Conservation (phyloP, 2,888 invertebrate genomes). For the Brachyopa scutellaris region DNA sequence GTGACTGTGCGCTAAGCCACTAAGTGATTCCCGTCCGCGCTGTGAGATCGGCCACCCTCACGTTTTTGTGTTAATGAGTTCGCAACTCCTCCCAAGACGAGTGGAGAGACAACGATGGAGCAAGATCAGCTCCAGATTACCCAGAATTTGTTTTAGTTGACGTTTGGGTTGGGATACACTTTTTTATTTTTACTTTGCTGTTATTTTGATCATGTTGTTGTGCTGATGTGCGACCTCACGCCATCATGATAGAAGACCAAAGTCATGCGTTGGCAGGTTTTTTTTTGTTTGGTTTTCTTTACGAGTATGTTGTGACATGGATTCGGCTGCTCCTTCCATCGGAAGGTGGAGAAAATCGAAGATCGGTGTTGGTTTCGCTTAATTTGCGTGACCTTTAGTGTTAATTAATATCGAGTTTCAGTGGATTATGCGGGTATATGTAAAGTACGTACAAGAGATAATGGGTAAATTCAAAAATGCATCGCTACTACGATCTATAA, state of each 20-base stretch:
- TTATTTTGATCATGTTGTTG: constrained; percentile 25
- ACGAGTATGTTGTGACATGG: constrained; percentile 40
- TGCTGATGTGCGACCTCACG: constrained; percentile 70
- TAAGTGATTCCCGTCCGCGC: constrained; percentile 20
- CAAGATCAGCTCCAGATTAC: constrained; percentile 71
- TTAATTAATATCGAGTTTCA: too few relatives aligned
- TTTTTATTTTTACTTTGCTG: neutral
- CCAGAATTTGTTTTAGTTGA: constrained; percentile 72
- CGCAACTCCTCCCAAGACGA: constrained; percentile 54
- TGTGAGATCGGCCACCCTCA: constrained; percentile 70
- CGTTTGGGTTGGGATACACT: constrained; percentile 54
- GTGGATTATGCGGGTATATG: too few relatives aligned
- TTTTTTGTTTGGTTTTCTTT: neutral
- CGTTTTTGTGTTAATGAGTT: constrained; percentile 73
- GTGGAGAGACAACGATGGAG: constrained; percentile 44
- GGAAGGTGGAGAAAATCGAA: neutral
- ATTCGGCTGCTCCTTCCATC: neutral
- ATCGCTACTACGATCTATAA: too few relatives aligned
- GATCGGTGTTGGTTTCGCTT: constrained; percentile 35
- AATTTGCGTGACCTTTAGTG: constrained; percentile 35
- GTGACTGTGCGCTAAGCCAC: constrained; percentile 33
- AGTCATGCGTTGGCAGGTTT: constrained; percentile 64
- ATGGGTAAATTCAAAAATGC: too few relatives aligned
- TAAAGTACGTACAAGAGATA: too few relatives aligned
- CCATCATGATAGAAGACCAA: constrained; percentile 57